These are phyloP conservation scores for Pararge aegeria DNA, from an alignment of 1,140 invertebrate species.

Conservation along the genomic window DNA sequence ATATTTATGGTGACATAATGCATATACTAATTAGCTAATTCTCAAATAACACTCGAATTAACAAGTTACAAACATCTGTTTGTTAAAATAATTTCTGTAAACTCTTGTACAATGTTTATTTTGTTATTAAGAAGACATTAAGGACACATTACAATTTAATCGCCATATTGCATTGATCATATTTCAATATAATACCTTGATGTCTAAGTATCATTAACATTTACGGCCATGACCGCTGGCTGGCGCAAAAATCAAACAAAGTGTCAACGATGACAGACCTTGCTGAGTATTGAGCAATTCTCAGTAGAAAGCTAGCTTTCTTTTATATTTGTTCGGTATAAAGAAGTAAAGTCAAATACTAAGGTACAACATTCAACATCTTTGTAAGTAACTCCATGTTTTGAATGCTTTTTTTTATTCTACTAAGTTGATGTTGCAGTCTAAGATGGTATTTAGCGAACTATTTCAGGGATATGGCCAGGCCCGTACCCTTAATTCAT, in stretches of 20 bases:
- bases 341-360: background rate
- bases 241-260: constrained; percentile 36
- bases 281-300: constrained; percentile 35
- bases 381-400: too few species aligned
- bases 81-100: background rate
- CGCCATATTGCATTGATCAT: constrained; percentile 16
- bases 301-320: constrained; percentile 56
- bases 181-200: constrained; percentile 32
- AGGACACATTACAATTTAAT: constrained; percentile 9
- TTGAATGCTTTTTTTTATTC: too few species aligned
- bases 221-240: constrained; percentile 35
- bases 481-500: too few species aligned
- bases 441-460: too few species aligned
- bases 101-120: constrained; percentile 5
- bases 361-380: too few species aligned
- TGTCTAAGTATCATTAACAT: constrained; percentile 29
- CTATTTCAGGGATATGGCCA: too few species aligned
- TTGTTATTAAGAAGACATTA: constrained; percentile 3
- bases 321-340: constrained; percentile 23
- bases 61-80: background rate
- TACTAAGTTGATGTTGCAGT: too few species aligned
- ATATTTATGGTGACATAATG: too few species aligned
- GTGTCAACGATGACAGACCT: constrained; percentile 51
- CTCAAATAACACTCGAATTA: too few species aligned
- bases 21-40: too few species aligned